Evolutionary conservation across 2,113 vertebrate genomes (phyloP).

Genomic region (Pseudopipra pipra): DNA sequence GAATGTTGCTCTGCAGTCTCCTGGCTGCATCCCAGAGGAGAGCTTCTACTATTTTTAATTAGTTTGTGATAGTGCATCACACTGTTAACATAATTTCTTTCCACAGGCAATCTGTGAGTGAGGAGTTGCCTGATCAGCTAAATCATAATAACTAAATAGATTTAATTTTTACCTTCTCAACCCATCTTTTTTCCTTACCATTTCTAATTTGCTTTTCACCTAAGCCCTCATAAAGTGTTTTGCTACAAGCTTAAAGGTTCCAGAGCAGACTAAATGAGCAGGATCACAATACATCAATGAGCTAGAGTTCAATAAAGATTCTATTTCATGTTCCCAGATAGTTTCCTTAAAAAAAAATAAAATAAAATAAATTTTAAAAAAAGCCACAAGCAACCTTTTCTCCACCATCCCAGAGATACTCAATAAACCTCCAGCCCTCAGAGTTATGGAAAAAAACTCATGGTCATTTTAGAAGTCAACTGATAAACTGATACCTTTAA

Average conservation of each 20-base stretch:
- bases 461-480: not conserved
- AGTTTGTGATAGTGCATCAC: not conserved
- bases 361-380: too few relatives aligned
- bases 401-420: not conserved
- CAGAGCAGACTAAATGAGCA: not conserved
- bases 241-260: not conserved
- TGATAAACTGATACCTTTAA: constrained; percentile 1
- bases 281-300: not conserved
- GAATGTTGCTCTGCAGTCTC: not conserved
- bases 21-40: not conserved
- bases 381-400: not conserved
- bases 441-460: not conserved
- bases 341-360: not conserved
- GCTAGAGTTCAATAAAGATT: not conserved
- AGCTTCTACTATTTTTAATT: not conserved
- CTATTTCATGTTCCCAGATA: not conserved
- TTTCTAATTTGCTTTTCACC: not conserved
- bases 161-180: not conserved
- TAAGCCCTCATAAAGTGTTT: not conserved
- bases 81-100: not conserved
- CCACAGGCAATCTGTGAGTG: not conserved
- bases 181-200: not conserved
- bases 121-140: not conserved
- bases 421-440: not conserved
- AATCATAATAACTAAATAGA: not conserved